Conservation (phyloP, 2,888 invertebrate genomes). For the Hetaerina titia region DNA sequence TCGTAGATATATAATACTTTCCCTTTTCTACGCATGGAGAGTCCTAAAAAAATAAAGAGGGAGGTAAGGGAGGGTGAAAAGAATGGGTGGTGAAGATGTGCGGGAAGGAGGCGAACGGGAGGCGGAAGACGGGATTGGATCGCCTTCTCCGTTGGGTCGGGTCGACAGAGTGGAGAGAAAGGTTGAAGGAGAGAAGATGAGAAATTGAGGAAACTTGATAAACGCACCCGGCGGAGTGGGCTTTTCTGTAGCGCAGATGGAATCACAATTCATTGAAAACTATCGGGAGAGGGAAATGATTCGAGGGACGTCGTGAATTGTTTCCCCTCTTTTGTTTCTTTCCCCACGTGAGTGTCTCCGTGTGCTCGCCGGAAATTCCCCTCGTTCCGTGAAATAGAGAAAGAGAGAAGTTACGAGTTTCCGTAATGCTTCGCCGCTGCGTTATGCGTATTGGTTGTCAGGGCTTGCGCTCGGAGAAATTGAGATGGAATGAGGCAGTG, state of each 20-base stretch:
- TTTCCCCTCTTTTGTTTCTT: background rate
- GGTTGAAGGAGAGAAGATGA: background rate
- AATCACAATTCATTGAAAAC: background rate
- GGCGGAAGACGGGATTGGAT: too few species aligned
- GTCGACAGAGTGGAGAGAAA: too few species aligned
- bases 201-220: background rate
- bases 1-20: too few species aligned
- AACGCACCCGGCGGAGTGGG: background rate
- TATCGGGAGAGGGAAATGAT: background rate
- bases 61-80: too few species aligned
- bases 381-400: background rate
- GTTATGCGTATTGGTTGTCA: background rate
- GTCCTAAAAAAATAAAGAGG: too few species aligned
- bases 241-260: background rate
- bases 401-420: background rate
- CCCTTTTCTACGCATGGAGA: too few species aligned
- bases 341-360: background rate
- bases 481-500: background rate
- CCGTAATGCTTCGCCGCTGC: background rate
- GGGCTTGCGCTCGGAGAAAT: background rate
- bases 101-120: too few species aligned
- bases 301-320: background rate
- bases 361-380: background rate
- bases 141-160: too few species aligned
- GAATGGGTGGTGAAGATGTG: too few species aligned